These are phyloP conservation scores for Campoplex capitator DNA, from an alignment of 2,888 invertebrate species.

Conservation along the genomic window DNA sequence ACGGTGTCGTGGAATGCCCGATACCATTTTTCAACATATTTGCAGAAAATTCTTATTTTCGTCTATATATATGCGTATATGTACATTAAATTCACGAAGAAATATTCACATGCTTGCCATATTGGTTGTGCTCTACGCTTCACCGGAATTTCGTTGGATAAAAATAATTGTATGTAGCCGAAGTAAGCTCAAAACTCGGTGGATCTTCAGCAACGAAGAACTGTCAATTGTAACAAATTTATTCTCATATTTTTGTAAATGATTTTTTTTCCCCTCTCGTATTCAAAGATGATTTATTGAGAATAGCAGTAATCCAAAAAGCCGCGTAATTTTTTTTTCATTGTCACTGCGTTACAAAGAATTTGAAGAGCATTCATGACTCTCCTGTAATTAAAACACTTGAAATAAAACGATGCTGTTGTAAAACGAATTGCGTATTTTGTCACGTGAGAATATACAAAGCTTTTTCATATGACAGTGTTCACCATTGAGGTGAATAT, in stretches of 20 bases:
- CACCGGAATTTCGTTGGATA: not conserved
- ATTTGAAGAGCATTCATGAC: not conserved
- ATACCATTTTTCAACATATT: constrained; percentile 6
- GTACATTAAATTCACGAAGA: not conserved
- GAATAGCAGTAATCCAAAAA: not conserved
- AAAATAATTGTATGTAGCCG: not conserved
- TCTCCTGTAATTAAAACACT: not conserved
- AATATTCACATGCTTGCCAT: not conserved
- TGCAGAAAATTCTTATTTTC: not conserved
- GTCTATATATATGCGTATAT: not conserved
- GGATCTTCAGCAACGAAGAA: not conserved
- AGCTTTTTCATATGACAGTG: not conserved
- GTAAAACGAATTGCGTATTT: not conserved
- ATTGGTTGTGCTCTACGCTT: not conserved
- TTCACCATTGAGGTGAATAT: constrained; percentile 7
- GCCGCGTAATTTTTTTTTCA: not conserved
- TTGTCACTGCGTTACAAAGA: not conserved
- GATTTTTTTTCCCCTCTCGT: not conserved
- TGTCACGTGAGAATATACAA: not conserved
- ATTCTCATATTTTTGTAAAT: not conserved
- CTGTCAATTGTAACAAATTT: not conserved
- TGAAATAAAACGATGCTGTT: not conserved
- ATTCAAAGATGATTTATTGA: not conserved
- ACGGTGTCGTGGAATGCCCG: not conserved
- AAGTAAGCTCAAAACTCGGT: not conserved